Conservation (phyloP, 2,797 vertebrate genomes). For the Dendrocincla tyrannina region DNA sequence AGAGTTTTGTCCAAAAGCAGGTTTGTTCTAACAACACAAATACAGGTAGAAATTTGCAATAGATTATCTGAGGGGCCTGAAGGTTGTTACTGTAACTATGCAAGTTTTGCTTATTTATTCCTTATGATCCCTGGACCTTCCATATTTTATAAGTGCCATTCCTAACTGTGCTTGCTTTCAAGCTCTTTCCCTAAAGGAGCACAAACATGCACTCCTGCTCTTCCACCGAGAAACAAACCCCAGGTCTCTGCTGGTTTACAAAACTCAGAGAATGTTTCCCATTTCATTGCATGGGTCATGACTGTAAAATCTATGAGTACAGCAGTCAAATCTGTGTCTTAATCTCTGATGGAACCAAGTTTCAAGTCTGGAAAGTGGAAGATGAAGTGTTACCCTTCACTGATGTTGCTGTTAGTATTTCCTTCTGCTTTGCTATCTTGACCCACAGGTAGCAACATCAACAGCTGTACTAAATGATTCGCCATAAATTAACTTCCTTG, state of each 20-base stretch:
- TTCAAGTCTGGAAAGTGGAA: neutral
- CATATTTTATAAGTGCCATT: neutral
- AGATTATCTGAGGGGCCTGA: neutral
- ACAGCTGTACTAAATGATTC: neutral
- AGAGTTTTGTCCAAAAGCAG: neutral
- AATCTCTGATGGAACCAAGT: conserved; percentile 60
- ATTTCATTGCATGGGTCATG: neutral
- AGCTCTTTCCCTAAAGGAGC: neutral
- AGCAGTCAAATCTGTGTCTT: conserved; percentile 20
- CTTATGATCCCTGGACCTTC: neutral
- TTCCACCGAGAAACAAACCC: neutral
- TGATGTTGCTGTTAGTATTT: neutral
- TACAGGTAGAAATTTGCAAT: neutral
- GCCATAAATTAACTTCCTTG: neutral
- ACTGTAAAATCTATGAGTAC: conserved; percentile 54
- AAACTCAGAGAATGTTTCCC: neutral
- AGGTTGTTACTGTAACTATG: neutral
- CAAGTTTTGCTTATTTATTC: neutral
- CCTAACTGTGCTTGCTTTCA: neutral
- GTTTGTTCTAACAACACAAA: neutral
- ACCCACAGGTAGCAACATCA: neutral
- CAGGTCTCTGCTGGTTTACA: neutral
- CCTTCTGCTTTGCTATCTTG: neutral
- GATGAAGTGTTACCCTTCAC: neutral
- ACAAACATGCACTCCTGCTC: neutral